Evolutionary conservation across 2,797 vertebrate species (phyloP), one percentile per base, ranked within the genome.

Genomic region (Yasuhikotakia modesta): DNA sequence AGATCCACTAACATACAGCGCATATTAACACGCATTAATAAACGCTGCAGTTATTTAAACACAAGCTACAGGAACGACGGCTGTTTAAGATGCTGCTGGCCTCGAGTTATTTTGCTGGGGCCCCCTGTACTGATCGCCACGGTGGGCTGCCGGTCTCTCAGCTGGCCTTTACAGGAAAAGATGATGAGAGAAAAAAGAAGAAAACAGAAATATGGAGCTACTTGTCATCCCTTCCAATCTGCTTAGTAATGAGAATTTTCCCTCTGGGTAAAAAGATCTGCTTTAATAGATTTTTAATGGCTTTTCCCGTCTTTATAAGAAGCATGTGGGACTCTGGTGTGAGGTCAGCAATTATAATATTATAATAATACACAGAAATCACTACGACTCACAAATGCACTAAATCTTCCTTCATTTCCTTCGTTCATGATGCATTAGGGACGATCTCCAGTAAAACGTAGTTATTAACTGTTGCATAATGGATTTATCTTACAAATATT

Each of bases 251-350:
- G 87, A 88, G 87, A 87, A 87, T 88, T 86, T 87, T 86, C 87
- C 90, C 88, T 87, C 77, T 87, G 88, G 85, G 88, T 91, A 84
- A 87, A 90, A 89, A 91, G 87, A 92, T 87, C 84, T 79, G 86
- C 79, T 84, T 88, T 89, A 92, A 92, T 91, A 91, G 87, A 91
- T 90, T 91, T 88, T 90, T 90, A 92, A 92, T 90, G 86, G 86
- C 85, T 90, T 88, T 87, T 83, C 79, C 58, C 69, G 68, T 75
- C 71, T 69, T 84, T 85, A 86, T 81, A 73, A 85, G 85, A 89
- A 86, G 86, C 81, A 84, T 66, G 70, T 85, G 75, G 70, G 81
- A 86, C 81, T 86, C 83, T 86, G 83, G 84, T 86, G 85, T 88
- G 84, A 87, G 86, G 88, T 87, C 88, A 89, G 86, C 86, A 87